These are phyloP conservation scores for Pelobates fuscus DNA, from an alignment of 2,113 vertebrate genomes.

Conservation along the genomic window DNA sequence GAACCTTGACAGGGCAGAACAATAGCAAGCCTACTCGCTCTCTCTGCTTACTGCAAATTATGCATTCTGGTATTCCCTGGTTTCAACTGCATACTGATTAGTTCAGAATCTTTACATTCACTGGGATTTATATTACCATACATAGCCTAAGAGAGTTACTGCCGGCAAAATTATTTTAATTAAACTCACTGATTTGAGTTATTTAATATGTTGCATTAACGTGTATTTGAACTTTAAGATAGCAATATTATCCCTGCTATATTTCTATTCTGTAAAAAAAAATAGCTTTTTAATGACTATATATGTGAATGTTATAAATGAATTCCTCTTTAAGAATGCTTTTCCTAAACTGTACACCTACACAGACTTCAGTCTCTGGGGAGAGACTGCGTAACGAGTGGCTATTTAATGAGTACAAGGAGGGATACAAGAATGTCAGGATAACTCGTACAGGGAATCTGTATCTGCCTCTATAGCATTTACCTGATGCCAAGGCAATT, in stretches of 20 bases:
- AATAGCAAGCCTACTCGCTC: conserved; percentile 13
- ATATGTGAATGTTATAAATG: conserved; percentile 4
- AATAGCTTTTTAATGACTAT: too few species aligned
- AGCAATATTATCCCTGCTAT: background rate
- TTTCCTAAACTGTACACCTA: conserved; percentile 16
- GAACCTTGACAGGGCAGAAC: conserved; percentile 20
- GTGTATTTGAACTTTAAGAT: conserved; percentile 6
- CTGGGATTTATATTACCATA: conserved; percentile 17
- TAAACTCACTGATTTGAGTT: conserved; percentile 16
- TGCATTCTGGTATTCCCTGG: conserved; percentile 33
- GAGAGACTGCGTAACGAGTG: conserved; percentile 9
- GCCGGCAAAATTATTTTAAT: background rate
- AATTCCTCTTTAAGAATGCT: conserved; percentile 10
- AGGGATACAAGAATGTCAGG: conserved; percentile 1
- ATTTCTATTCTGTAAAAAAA: too few species aligned
- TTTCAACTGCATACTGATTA: conserved; percentile 22
- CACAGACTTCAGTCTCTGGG: background rate
- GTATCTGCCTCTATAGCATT: background rate
- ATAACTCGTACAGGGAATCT: conserved; percentile 24
- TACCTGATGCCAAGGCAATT: background rate
- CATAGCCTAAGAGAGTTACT: background rate
- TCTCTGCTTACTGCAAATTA: conserved; percentile 25
- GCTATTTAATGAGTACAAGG: conserved; percentile 31
- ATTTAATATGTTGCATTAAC: conserved; percentile 10
- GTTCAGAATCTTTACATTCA: conserved; percentile 11